Evolutionary conservation across 2,888 invertebrate genomes (phyloP), one percentile per base, ranked within the genome.

Genomic region (Drosophila trichaetosa): DNA sequence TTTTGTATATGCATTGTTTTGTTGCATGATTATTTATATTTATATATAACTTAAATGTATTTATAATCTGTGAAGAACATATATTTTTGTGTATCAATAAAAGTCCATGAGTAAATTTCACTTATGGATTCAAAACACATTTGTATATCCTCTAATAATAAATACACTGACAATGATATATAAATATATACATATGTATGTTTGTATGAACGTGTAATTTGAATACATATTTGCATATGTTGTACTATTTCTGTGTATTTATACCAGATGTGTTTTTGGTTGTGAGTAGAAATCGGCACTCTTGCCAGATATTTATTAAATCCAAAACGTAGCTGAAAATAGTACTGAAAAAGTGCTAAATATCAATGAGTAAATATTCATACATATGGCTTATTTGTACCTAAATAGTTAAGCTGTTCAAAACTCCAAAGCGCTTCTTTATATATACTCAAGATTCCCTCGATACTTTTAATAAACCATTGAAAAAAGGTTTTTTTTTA

Each of bases 241-340:
- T 27, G 13, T 18, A 13, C 16, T 38, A 52, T 48, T 31, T 27
- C 29, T 36, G 11, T 59, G 52, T 64, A 66, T 67, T 69, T 60
- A 73, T 82, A 65, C 58, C 75, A 75, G 76, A 75, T 66, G 42
- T 73, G 48, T 51, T 69, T 57, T 42, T 36, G 46, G 49, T 52
- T 58, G 29, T 38, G 38, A 24, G 24, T 46, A 57, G 56, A 38
- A 51, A 61, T 27, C 46, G 40, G 38, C 33, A 48, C 7, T 42
- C 52, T 34, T 33, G 16, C 16, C 53, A 36, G 11, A 29, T 27
- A 46, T 65, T 56, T 56, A 49, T 68, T 6, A 29, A 29, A 29
- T 29, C 29, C 4, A 29, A 29, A 29, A 29, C 29, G 6, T 29
- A 54, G 18, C 56, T 29, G 40, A 57, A 57, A 40, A 21, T 40